These are phyloP conservation scores for Sternotherus odoratus DNA, from an alignment of 2,797 vertebrate species.

Conservation along the genomic window DNA sequence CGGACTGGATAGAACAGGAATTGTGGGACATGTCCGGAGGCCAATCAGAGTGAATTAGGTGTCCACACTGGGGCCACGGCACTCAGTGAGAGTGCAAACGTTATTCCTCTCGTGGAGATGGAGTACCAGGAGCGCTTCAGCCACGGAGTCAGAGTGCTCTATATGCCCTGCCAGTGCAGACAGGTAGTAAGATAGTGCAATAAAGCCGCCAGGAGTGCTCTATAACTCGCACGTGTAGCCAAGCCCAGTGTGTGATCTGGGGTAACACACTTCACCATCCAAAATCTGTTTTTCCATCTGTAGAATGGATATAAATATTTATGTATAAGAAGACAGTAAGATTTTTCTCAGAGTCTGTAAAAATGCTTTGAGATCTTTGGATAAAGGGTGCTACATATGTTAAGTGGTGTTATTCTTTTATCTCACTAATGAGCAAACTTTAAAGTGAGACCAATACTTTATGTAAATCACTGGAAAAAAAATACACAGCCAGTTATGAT, in stretches of 20 bases:
- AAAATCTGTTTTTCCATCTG: neutral
- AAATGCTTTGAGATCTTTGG: fast-evolving
- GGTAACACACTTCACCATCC: fast-evolving
- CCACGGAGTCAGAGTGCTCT: too few relatives aligned
- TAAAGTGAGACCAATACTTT: neutral
- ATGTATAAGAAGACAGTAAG: fast-evolving
- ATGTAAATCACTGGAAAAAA: neutral
- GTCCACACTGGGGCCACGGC: too few relatives aligned
- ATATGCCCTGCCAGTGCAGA: too few relatives aligned
- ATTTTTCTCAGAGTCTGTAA: neutral
- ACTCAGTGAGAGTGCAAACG: too few relatives aligned
- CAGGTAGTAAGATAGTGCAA: too few relatives aligned
- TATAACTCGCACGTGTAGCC: too few relatives aligned
- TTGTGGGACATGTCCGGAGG: too few relatives aligned
- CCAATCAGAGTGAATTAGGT: too few relatives aligned
- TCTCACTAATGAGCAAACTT: neutral
- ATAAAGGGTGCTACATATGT: neutral
- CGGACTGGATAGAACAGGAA: too few relatives aligned
- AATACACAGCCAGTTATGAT: neutral
- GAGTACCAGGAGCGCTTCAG: too few relatives aligned
- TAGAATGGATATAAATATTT: fast-evolving
- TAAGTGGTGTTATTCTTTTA: neutral
- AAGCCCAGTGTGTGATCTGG: fast-evolving
- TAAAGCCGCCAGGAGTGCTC: too few relatives aligned
- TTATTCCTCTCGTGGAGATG: too few relatives aligned